phyloP scores from a whole-genome alignment of 2,888 invertebrate species.

The Tetragnatha montana region DNA sequence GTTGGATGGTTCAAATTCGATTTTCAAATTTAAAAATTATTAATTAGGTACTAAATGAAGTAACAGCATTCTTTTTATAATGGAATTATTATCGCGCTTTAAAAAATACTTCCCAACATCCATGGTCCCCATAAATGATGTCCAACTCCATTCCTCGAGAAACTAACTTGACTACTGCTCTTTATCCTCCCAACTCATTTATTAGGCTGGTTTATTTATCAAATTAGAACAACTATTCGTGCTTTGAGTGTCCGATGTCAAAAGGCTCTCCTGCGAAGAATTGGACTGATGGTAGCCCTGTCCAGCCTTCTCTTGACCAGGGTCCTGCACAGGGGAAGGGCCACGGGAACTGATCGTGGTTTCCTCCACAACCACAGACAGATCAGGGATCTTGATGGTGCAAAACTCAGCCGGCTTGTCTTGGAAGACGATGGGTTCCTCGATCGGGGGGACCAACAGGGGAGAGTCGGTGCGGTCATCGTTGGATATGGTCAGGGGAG shows the following conservation, averaged over 20 bases:
- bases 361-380: conserved; percentile 64
- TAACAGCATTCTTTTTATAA: too few species aligned
- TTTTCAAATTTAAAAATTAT: too few species aligned
- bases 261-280: conserved; percentile 68
- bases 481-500: conserved; percentile 20
- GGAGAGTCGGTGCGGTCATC: conserved; percentile 33
- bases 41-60: too few species aligned
- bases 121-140: too few species aligned
- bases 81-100: too few species aligned
- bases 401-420: conserved; percentile 56
- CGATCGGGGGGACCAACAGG: not conserved
- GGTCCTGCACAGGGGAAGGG: conserved; percentile 53
- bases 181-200: too few species aligned
- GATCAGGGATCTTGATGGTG: conserved; percentile 57
- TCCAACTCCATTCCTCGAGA: too few species aligned
- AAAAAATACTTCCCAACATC: too few species aligned
- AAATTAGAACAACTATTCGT: conserved; percentile 63
- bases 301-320: not conserved
- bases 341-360: conserved; percentile 42
- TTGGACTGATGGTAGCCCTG: conserved; percentile 37
- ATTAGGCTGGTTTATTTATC: conserved; percentile 5
- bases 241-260: conserved; percentile 69
- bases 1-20: too few species aligned
- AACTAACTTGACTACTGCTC: too few species aligned
- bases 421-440: conserved; percentile 40